Evolutionary conservation across 2,113 vertebrate species (phyloP).

Genomic region (Centropristis striata): DNA sequence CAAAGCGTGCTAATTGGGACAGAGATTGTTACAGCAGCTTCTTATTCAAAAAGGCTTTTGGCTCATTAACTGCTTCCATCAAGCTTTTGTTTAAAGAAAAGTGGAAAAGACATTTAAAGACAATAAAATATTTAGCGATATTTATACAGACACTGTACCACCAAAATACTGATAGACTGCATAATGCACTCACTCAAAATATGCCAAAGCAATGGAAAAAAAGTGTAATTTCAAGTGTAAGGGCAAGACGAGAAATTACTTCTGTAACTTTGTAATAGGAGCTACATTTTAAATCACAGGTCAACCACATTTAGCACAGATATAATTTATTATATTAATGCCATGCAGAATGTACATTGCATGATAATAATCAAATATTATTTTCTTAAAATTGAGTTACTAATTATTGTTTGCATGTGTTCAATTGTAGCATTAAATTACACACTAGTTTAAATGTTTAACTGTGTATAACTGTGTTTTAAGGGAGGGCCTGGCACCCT

Average conservation of each 20-base stretch:
- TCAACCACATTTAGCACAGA: background rate
- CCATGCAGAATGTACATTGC: too few species aligned
- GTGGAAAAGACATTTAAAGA: slow-evolving; percentile 75
- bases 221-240: slow-evolving; percentile 3
- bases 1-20: slow-evolving; percentile 81
- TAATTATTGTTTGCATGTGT: background rate
- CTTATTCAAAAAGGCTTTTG: slow-evolving; percentile 83
- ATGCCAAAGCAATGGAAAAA: background rate
- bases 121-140: slow-evolving; percentile 67
- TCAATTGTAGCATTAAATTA: background rate
- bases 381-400: background rate
- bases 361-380: background rate
- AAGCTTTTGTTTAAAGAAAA: slow-evolving; percentile 74
- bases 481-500: background rate
- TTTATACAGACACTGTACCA: slow-evolving; percentile 38
- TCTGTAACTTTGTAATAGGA: background rate
- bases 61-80: slow-evolving; percentile 82
- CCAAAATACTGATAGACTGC: slow-evolving; percentile 42
- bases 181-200: slow-evolving; percentile 3
- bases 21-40: slow-evolving; percentile 79
- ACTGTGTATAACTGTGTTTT: background rate
- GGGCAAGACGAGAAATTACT: background rate
- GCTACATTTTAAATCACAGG: slow-evolving; percentile 10
- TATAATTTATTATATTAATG: background rate
- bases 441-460: background rate